Evolutionary conservation across 2,797 vertebrate species (phyloP).

Genomic region (Smutsia temminckii): DNA sequence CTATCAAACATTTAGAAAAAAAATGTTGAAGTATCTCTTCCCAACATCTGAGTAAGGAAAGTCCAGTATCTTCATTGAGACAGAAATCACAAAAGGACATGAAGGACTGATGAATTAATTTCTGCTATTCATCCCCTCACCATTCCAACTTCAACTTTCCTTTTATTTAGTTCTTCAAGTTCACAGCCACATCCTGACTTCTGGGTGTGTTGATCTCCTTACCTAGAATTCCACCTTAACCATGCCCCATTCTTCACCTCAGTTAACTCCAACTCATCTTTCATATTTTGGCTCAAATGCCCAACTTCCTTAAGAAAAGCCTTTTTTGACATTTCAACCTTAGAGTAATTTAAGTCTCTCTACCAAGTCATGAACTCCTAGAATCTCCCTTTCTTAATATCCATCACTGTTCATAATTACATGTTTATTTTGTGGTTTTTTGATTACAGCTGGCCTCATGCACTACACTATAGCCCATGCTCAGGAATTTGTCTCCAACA

Average conservation of each 20-base stretch:
- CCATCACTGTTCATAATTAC: not conserved
- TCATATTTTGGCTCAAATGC: not conserved
- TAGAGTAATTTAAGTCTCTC: not conserved
- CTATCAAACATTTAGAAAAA: not conserved
- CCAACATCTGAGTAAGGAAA: not conserved
- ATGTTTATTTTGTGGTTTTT: not conserved
- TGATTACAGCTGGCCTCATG: not conserved
- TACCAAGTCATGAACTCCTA: not conserved
- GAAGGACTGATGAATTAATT: not conserved
- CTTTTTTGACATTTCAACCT: not conserved
- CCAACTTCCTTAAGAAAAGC: not conserved
- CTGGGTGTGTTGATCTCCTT: not conserved
- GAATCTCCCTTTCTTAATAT: not conserved
- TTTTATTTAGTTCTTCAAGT: not conserved
- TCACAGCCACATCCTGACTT: not conserved
- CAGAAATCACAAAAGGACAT: not conserved
- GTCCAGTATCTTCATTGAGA: not conserved
- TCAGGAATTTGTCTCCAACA: not conserved
- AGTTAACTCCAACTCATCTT: not conserved
- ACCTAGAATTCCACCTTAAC: not conserved
- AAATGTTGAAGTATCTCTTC: not conserved
- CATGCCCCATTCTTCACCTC: not conserved
- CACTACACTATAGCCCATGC: not conserved
- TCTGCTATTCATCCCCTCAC: not conserved
- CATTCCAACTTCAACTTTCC: not conserved